These are phyloP conservation scores for Zaprionus lachaisei DNA, from an alignment of 1,140 invertebrate species.

Conservation along the genomic window DNA sequence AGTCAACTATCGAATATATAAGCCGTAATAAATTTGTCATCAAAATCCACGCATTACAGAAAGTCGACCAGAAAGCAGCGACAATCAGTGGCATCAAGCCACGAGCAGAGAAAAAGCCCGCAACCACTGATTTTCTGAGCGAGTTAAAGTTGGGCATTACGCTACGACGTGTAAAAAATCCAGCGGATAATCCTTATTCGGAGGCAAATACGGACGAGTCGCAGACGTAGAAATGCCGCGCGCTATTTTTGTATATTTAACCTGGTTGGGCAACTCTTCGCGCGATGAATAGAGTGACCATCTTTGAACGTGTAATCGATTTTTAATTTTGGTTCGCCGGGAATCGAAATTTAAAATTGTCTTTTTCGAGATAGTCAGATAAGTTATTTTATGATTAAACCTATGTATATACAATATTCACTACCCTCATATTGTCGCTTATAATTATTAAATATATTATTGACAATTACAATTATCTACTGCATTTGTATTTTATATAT, in stretches of 20 bases:
- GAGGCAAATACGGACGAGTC: constrained; percentile 54
- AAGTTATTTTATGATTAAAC: not conserved
- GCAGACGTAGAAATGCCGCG: constrained; percentile 49
- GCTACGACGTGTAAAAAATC: constrained; percentile 65
- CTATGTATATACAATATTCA: not conserved
- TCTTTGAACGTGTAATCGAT: not conserved
- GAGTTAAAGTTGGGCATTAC: constrained; percentile 75
- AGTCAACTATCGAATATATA: not conserved
- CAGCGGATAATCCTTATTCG: constrained; percentile 64
- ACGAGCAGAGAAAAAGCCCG: constrained; percentile 64
- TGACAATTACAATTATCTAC: constrained; percentile 25
- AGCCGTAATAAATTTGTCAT: not conserved
- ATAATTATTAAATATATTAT: constrained; percentile 18
- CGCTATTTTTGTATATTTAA: not conserved
- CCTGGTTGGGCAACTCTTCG: constrained; percentile 24
- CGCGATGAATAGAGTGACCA: constrained; percentile 9
- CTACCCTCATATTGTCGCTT: not conserved
- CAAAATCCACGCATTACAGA: constrained; percentile 45
- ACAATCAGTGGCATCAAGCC: constrained; percentile 74
- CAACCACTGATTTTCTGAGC: constrained; percentile 65
- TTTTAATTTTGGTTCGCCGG: constrained; percentile 1
- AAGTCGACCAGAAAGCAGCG: constrained; percentile 73
- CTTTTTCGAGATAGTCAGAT: not conserved
- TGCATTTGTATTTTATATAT: constrained; percentile 21
- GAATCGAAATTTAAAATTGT: constrained; percentile 23